These are phyloP conservation scores for Erebia ligea DNA, from an alignment of 2,888 invertebrate genomes.

Conservation along the genomic window DNA sequence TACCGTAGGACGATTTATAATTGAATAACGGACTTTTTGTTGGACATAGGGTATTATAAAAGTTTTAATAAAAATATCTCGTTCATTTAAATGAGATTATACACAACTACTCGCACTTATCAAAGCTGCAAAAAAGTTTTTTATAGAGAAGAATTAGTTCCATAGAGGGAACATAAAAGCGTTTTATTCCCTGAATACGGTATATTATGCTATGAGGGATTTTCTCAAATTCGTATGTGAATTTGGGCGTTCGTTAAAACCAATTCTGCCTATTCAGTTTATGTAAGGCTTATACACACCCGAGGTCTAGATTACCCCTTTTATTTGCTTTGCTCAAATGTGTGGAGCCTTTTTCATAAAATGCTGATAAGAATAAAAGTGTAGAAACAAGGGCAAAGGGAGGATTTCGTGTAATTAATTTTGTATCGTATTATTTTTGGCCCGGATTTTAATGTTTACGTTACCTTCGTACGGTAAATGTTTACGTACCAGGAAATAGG, in stretches of 20 bases:
- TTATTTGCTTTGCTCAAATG: slow-evolving; percentile 34
- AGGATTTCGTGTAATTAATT: slow-evolving; percentile 26
- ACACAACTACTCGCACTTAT: slow-evolving; percentile 14
- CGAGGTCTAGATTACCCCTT: slow-evolving; percentile 25
- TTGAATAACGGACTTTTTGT: too few relatives aligned
- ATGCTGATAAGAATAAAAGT: slow-evolving; percentile 21
- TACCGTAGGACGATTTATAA: too few relatives aligned
- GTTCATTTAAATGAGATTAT: slow-evolving; percentile 8
- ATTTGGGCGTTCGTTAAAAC: slow-evolving; percentile 34
- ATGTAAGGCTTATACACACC: slow-evolving; percentile 29
- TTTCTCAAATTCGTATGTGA: slow-evolving; percentile 33
- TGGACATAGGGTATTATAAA: too few relatives aligned
- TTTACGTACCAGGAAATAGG: not conserved
- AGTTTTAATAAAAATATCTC: not conserved
- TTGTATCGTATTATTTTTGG: slow-evolving; percentile 23
- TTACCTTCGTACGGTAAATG: not conserved
- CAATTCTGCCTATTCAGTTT: slow-evolving; percentile 37
- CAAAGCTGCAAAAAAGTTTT: slow-evolving; percentile 13
- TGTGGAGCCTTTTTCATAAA: slow-evolving; percentile 31
- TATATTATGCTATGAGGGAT: slow-evolving; percentile 29
- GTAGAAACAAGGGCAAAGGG: slow-evolving; percentile 15
- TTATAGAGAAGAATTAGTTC: slow-evolving; percentile 18
- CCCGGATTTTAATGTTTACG: slow-evolving; percentile 7
- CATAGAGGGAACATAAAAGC: slow-evolving; percentile 23
- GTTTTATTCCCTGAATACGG: slow-evolving; percentile 27